Evolutionary conservation across 92 coral and sea anemone genomes (phyloP), one percentile per base, ranked within the genome.

Genomic region (Epizoanthus ramosus): DNA sequence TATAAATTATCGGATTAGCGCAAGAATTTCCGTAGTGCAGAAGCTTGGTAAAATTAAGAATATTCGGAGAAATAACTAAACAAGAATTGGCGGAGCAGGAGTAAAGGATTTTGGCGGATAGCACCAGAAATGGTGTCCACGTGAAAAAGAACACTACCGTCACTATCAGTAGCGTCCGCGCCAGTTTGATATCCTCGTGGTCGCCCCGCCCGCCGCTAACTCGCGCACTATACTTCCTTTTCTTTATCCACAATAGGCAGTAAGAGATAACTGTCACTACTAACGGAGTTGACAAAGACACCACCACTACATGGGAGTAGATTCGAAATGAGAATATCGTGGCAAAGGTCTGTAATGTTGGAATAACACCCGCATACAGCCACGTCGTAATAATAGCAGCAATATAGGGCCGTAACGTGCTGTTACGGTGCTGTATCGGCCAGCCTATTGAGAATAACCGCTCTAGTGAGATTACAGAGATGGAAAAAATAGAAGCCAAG

Each of bases 11-110:
- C 9, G 81, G 81, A n/a, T 76, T 76, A 8, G 57, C 81, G 43
- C 68, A 76, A 33, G 81, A 76, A 21, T 76, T 76, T 5, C 81
- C 81, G 45, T 76, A 76, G 57, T 76, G 81, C 10, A 76, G 57
- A 37, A 76, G 69, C 31, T 76, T 76, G 28, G 81, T 76, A 35
- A 76, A 60, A n/a, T 76, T 16, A 33, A 76, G 81, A 37, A 76
- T 56, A 68, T 76, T 33, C 33, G 54, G 57, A 35, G 81, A 76
- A 19, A 58, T 39, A n/a, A 8, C 56, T 58, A 76, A 13, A 16
- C 81, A 76, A 16, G 81, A 58, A 39, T 19, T 41, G 54, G 19
- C 21, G 2, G 69, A 76, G 64, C 81, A 76, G 4, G 81, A 76
- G 45, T 59, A 76, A 39, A 76, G 69, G 8, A 76, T 60, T 39